Base-by-base conservation (phyloP, 23 tunicate species). In the Halocynthia roretzi region DNA sequence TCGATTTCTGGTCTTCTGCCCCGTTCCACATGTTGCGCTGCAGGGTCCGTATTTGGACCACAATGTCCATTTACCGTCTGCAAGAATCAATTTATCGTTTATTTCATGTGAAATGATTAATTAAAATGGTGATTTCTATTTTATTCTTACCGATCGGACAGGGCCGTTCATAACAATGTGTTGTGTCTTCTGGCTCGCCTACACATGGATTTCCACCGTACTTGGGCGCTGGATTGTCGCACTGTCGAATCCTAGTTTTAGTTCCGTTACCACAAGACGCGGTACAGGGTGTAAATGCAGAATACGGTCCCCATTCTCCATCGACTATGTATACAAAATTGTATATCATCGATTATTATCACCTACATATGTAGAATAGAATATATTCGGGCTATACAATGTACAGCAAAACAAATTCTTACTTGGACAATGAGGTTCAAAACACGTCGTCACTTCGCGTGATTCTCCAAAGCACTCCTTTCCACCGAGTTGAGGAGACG, bases 31-130 rank as follows among this genome's bases (percentile, higher is more conserved):
- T 52, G 87, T 84, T 57, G 77, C 97, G 56, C 82, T 80, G 78
- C 97, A 91, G 6, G 87, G 87, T 22, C 93, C 77, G 82, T 89
- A 91, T 65, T 80, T 77, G 0, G 97, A 68, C 97, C 97, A 91
- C 12, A 62, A 72, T 15, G 97, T 84, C 97, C 97, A 91, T 48
- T 53, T 77, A 12, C 97, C 97, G 61, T 91, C 84, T 58, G 19
- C 63, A 58, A 14, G 63, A 58, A 14, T 58, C n/a, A 58, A 58
- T 14, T 14, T 14, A 14, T 14, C 63, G 63, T 58, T 58, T 14
- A 58, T 14, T 20, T 10, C 76, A 71, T 12, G 2, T 40, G 11
- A 11, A 0, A 10, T 10, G 19, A 17, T 71, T 50, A 10, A 15
- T 19, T 20, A 44, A 15, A 71, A 51, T 4, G 10, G 0, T 50